Evolutionary conservation across 2,888 invertebrate species (phyloP), one percentile per base, ranked within the genome.

Genomic region (Campoplex nolae): DNA sequence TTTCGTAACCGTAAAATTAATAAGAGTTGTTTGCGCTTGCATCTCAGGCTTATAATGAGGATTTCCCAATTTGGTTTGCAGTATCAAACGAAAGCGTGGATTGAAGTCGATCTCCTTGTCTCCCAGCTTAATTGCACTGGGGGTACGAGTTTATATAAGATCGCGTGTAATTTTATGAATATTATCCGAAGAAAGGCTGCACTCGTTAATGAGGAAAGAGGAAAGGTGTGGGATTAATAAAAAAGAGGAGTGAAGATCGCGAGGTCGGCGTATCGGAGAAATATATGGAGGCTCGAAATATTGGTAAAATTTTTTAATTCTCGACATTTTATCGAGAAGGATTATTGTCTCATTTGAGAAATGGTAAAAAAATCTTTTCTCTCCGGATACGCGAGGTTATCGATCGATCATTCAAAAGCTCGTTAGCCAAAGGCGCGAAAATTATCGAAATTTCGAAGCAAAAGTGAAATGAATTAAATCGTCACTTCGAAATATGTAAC

Each of bases 1-100:
- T 92, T 97, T 96, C 0, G 99, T 99, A 2, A 99, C 99, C 1
- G 99, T 99, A 92, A 99, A 99, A 95, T 99, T 99, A 88, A 99
- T 98, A 23, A 99, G 96, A 0, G 99, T 99, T 9, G 98, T 97
- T 95, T 99, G 99, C 0, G 99, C 99, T 95, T 99, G 99, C 96
- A 99, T 98, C 95, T 99, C 99, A 0, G 99, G 99, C 93, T 99
- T 98, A 93, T 98, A 99, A 95, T 99, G 99, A 0, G 99, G 99
- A 95, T 99, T 99, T 0, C 98, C 98, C 86, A 99, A 95, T 95
- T 99, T 99, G 0, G 99, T 99, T 93, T 99, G 99, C 0, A 99
- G 94, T 88, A 99, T 96, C 6, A 99, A 95, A 13, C 97, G 96
- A 95, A 99, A 99, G 71, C 95, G 96, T 0, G 96, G 96, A 95